Base-by-base conservation (phyloP, 2,797 vertebrate species). In the Platalea minor region DNA sequence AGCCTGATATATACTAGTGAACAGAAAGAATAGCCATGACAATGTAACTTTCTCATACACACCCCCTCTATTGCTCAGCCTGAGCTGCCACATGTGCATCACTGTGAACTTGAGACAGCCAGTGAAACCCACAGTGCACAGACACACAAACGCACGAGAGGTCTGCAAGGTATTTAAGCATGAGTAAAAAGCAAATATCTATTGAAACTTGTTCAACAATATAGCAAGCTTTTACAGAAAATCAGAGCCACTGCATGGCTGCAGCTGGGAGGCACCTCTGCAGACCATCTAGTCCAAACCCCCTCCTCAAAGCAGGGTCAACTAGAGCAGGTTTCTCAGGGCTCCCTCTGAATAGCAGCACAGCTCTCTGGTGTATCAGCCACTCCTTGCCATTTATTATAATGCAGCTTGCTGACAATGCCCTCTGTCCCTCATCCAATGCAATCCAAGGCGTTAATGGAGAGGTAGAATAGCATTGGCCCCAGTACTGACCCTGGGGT, bases 21-120 rank as follows among this genome's bases (percentile, higher is more conserved):
- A 45, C 3, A 14, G 29, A 35, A 64, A 60, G 89, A 79, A 35
- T 11, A 21, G 11, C 37, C 14, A 11, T 23, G 37, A 31, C 6
- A 69, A 37, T 13, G 4, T 57, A 76, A 46, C 9, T 76, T 82
- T 60, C 41, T 43, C 10, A 33, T 63, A 43, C 23, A 33, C 4
- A 15, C 1, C 2, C 7, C 5, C 9, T 78, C n/a, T 79, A 15
- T 51, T 2, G 0, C 28, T 83, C 5, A 4, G 39, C 20, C 23
- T 80, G 14, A 53, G 35, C 18, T 48, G 13, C 63, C 17, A 25
- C 10, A 8, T 39, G 13, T 4, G 35, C 39, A 14, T 15, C 2
- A 0, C 20, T 33, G 2, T 39, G 67, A 70, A 51, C 23, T 24
- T 73, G 11, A 82, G 17, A 20, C 37, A 68, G 18, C 1, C 17